Evolutionary conservation across 2,888 invertebrate genomes (phyloP), one percentile per base, ranked within the genome.

Genomic region (Aspidiotus destructor): DNA sequence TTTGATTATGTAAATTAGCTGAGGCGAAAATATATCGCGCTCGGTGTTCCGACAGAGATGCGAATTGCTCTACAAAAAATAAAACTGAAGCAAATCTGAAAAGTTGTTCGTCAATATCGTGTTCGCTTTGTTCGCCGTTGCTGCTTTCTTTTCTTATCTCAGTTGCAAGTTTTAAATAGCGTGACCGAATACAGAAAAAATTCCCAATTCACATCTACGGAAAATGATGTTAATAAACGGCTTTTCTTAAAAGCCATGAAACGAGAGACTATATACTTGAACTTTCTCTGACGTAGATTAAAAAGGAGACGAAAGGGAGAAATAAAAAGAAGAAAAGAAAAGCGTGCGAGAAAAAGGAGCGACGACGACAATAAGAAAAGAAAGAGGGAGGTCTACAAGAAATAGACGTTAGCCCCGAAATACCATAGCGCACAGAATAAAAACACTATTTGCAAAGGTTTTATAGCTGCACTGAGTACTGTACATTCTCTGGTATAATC

Each of bases 161-260:
- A 57, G 48, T 58, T 41, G 15, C 28, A 57, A 55, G 54, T 48
- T 15, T 42, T 13, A 63, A 52, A 63, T 16, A 58, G 58, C 60
- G 65, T 41, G 57, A 58, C 58, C 65, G 58, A 58, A 65, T 65
- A 65, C 1, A 28, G 28, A 65, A 65, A 65, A 65, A 65, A 65
- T 65, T 65, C 65, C 65, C 65, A 65, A 65, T 65, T 60, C 65
- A 57, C 65, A 65, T 65, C 65, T 65, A 65, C 57, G 58, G 57
- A 58, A 65, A 65, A 65, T 65, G 65, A 65, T 65, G 55, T 65
- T 65, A 65, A 65, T 65, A 65, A 65, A 65, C 65, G 65, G 58
- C 65, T 65, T 65, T 57, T 65, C 57, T 65, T 58, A 58, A 65
- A 65, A 65, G 65, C 65, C 58, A 65, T 65, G 57, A 65, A 65